phyloP scores from a whole-genome alignment of 2,888 invertebrate genomes.

The Polydrusus cervinus region DNA sequence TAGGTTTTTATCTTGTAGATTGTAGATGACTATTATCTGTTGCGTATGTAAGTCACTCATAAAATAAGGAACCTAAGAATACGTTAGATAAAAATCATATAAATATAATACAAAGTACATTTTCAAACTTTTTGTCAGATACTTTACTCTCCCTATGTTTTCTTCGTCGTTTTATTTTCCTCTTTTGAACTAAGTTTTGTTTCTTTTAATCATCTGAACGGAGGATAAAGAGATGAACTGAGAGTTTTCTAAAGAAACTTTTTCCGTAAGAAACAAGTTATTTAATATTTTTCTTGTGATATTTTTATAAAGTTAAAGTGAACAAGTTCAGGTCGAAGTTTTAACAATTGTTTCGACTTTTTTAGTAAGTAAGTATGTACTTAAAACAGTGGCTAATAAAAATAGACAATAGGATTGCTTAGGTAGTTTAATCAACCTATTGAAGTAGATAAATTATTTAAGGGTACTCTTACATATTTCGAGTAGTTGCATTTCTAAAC shows the following conservation, averaged over 20 bases:
- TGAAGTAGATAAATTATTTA: no score
- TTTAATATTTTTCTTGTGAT: constrained; percentile 34
- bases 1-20: no score
- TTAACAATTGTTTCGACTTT: constrained; percentile 2
- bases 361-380: not conserved
- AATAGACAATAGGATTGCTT: no score
- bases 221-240: constrained; percentile 8
- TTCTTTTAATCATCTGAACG: constrained; percentile 31
- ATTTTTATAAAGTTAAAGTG: constrained; percentile 32
- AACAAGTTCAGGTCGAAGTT: constrained; percentile 18
- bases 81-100: no score
- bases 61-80: no score
- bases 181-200: constrained; percentile 11
- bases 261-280: constrained; percentile 29
- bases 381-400: no score
- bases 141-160: not conserved
- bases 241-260: constrained; percentile 24
- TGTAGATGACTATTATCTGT: no score
- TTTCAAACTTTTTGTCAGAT: not conserved
- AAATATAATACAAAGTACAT: not conserved
- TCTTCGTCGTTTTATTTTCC: constrained; percentile 12
- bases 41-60: no score
- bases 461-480: no score
- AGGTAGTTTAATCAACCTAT: no score
- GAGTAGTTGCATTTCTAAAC: no score